Conservation (phyloP, 2,113 vertebrate genomes). For the Ariopsis seemanni region DNA sequence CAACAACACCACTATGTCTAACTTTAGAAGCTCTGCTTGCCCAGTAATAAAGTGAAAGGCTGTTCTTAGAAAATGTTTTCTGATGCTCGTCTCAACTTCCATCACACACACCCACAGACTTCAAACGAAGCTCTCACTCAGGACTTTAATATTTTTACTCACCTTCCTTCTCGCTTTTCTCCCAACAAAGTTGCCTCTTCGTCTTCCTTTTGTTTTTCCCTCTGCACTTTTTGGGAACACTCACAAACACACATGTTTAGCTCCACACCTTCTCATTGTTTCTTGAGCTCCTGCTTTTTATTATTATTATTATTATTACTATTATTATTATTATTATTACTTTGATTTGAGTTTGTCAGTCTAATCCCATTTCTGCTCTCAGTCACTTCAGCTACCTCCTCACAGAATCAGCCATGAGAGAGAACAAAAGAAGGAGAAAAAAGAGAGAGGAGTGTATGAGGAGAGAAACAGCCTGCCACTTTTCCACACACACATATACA, state of each 20-base stretch:
- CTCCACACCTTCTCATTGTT: constrained; percentile 38
- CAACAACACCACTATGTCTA: not conserved
- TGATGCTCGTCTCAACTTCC: constrained; percentile 38
- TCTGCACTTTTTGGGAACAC: constrained; percentile 30
- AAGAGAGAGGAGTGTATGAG: constrained; percentile 13
- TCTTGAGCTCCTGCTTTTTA: constrained; percentile 22
- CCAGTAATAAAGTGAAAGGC: constrained; percentile 24
- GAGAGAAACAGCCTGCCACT: constrained; percentile 41
- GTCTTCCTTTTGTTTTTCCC: not conserved
- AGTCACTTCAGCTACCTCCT: constrained; percentile 45
- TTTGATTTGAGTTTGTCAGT: constrained; percentile 41
- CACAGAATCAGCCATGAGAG: constrained; percentile 29
- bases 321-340: not conserved
- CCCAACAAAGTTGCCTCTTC: not conserved
- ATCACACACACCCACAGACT: constrained; percentile 36
- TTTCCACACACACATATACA: constrained; percentile 38
- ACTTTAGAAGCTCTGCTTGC: constrained; percentile 38
- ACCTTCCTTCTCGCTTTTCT: constrained; percentile 30
- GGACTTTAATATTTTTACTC: constrained; percentile 28
- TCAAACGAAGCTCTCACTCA: constrained; percentile 3
- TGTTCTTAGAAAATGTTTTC: constrained; percentile 38
- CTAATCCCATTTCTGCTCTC: constrained; percentile 60
- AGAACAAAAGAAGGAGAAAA: constrained; percentile 15
- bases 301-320: not conserved
- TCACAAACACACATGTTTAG: constrained; percentile 20